Conservation (phyloP, 2,888 invertebrate species). For the Ormyrus rosae region DNA sequence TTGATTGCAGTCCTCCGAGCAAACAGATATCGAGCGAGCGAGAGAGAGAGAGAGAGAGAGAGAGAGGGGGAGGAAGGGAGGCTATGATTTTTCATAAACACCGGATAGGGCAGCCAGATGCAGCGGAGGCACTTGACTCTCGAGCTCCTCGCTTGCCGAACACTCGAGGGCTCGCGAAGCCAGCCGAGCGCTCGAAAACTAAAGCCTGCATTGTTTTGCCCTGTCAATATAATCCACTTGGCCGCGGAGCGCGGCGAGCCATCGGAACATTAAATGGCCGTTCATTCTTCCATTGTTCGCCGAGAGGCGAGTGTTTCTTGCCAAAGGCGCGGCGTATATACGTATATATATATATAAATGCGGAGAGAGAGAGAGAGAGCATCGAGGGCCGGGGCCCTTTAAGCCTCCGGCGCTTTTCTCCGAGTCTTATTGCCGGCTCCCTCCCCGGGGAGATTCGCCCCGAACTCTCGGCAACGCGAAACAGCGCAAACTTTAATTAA, state of each 20-base stretch:
- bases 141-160: neutral
- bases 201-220: conserved; percentile 39
- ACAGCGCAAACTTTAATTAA: conserved; percentile 46
- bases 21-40: conserved; percentile 48
- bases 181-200: neutral
- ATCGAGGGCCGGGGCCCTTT: neutral
- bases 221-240: conserved; percentile 37
- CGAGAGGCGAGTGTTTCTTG: neutral
- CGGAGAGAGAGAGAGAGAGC: too few relatives aligned
- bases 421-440: neutral
- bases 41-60: neutral
- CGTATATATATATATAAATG: too few relatives aligned
- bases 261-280: conserved; percentile 11
- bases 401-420: too few relatives aligned
- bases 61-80: neutral
- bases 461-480: conserved; percentile 5
- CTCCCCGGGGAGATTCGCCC: conserved; percentile 22
- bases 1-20: conserved; percentile 58
- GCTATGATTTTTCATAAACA: conserved; percentile 52
- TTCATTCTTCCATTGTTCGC: neutral
- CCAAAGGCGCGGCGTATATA: neutral
- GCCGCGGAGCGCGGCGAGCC: neutral
- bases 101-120: conserved; percentile 41
- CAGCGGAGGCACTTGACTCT: conserved; percentile 45
- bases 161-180: conserved; percentile 19